phyloP scores from a whole-genome alignment of 2,888 invertebrate species.

The Portevinia maculata region DNA sequence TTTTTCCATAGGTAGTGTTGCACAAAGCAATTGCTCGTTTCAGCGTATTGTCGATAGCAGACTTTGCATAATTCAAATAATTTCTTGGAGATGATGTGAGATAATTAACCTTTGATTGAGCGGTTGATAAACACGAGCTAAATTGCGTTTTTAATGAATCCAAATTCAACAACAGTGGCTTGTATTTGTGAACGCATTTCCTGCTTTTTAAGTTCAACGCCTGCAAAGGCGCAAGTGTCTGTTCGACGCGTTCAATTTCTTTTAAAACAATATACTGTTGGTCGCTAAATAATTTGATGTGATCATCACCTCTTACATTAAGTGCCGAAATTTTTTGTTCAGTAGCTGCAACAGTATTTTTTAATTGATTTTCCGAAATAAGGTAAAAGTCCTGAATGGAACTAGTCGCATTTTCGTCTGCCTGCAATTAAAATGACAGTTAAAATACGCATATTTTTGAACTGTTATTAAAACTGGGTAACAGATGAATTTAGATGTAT shows the following conservation, averaged over 20 bases:
- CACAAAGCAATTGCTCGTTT: conserved; percentile 8
- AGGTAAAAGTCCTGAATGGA: conserved; percentile 12
- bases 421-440: neutral
- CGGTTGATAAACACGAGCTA: neutral
- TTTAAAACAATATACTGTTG: conserved; percentile 22
- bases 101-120: neutral
- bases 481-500: too few relatives aligned
- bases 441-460: too few relatives aligned
- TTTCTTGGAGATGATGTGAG: neutral
- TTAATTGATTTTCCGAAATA: conserved; percentile 3
- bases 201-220: conserved; percentile 6
- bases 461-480: too few relatives aligned
- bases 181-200: conserved; percentile 31
- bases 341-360: neutral
- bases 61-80: neutral
- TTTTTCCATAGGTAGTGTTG: neutral
- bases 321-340: conserved; percentile 13
- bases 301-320: conserved; percentile 8
- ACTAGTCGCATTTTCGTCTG: neutral
- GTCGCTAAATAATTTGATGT: neutral
- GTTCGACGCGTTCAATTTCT: conserved; percentile 25
- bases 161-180: neutral
- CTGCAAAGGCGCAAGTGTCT: conserved; percentile 9
- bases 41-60: neutral
- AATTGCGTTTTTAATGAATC: neutral